Evolutionary conservation across 2,888 invertebrate genomes (phyloP), one percentile per base, ranked within the genome.

Genomic region (Cacoxenus indagator): DNA sequence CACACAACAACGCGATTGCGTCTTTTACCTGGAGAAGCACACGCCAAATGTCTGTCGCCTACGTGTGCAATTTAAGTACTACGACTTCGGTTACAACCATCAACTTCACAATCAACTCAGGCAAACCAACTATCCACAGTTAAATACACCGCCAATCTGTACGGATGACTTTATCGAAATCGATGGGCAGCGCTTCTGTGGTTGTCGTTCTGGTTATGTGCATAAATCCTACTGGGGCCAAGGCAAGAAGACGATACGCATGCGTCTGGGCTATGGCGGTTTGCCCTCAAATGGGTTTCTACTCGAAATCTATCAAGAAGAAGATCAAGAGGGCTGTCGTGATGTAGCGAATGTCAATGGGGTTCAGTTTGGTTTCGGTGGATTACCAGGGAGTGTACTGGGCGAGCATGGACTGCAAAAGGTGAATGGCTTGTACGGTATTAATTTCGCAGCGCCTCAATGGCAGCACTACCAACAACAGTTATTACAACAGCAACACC

Each of bases 161-260:
- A 77, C 77, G 0, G 87, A 89, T 14, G 91, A 91, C 6, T 90
- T 88, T 75, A 73, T 92, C 2, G 90, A 91, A 80, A 87, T 92
- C 43, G 91, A 91, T 75, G 90, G 90, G 0, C 89, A 89, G 76
- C 86, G 88, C 14, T 87, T 90, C 62, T 92, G 92, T 76, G 92
- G 91, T 0, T 92, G 92, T 75, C 89, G 89, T 64, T 89, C 89
- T 2, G 85, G 86, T 1, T 81, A 83, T 68, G 74, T 83, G 2
- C 79, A 78, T 62, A 83, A 78, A 8, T 73, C 81, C 0, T 77
- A 78, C 54, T 88, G 88, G 87, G 78, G 73, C 3, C 73, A 84
- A n/a, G 81, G 81, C 3, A 84, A 87, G 0, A 91, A 91, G 79
- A 76, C 87, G 0, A 76, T 90, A 54, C 85, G 87, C 5, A 88